Evolutionary conservation across 1,140 invertebrate species (phyloP).

Genomic region (Paralvinella palmiformis): DNA sequence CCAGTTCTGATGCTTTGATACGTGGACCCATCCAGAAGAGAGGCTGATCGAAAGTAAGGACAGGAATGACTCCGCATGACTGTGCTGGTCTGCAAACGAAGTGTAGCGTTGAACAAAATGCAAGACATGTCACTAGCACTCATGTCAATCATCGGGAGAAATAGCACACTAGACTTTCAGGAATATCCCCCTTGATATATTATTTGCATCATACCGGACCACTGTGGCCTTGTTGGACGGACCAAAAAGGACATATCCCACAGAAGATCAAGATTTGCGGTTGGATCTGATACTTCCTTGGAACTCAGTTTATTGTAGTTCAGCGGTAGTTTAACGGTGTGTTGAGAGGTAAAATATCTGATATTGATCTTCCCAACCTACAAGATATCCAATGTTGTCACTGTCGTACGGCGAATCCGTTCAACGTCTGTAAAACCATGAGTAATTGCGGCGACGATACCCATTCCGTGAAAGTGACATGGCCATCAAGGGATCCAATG

Average conservation of each 20-base stretch:
- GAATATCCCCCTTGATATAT: slow-evolving; percentile 2
- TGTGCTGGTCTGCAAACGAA: background rate
- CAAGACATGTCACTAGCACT: slow-evolving; percentile 16
- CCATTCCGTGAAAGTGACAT: background rate
- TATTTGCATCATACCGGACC: background rate
- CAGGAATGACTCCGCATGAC: slow-evolving; percentile 10
- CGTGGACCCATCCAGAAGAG: slow-evolving; percentile 17
- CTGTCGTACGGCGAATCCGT: background rate
- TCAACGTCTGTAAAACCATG: background rate
- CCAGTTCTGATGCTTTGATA: background rate
- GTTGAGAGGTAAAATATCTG: background rate
- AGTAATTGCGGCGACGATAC: background rate
- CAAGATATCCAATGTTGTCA: background rate
- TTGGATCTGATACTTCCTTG: background rate
- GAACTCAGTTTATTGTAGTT: background rate
- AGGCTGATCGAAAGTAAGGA: slow-evolving; percentile 21
- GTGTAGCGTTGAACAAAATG: background rate
- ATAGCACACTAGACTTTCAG: slow-evolving; percentile 11
- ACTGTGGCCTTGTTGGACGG: background rate
- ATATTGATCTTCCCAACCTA: background rate
- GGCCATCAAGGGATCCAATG: background rate
- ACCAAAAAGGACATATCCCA: background rate
- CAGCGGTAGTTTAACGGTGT: background rate
- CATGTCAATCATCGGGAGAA: slow-evolving; percentile 23
- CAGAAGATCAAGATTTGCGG: background rate